Evolutionary conservation across 2,888 invertebrate species (phyloP).

Genomic region (Zonitis immaculata): DNA sequence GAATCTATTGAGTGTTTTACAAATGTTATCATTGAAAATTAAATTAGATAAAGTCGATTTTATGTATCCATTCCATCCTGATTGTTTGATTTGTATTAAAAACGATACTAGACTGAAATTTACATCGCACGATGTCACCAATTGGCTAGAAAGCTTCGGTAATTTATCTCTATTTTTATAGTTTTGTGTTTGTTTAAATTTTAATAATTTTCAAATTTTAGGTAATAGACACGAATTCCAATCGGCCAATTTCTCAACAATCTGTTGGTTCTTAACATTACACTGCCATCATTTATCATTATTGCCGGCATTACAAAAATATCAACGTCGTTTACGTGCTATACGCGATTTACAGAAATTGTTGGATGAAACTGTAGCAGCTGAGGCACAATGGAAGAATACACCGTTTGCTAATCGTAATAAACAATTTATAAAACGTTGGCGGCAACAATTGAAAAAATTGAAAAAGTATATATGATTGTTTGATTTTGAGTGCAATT

Average conservation of each 20-base stretch:
- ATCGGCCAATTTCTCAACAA: constrained; percentile 88
- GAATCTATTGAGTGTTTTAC: constrained; percentile 86
- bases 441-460: constrained; percentile 81
- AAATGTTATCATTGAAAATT: constrained; percentile 84
- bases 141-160: constrained; percentile 68
- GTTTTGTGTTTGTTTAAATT: constrained; percentile 4
- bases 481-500: too few species aligned
- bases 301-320: constrained; percentile 82
- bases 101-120: constrained; percentile 81
- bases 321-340: constrained; percentile 68
- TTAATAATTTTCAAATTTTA: constrained; percentile 24
- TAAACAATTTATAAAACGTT: constrained; percentile 76
- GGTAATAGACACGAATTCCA: constrained; percentile 61
- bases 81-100: constrained; percentile 65
- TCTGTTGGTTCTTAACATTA: constrained; percentile 95
- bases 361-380: constrained; percentile 76
- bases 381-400: constrained; percentile 78
- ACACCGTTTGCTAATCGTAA: constrained; percentile 73
- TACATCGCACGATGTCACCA: constrained; percentile 73
- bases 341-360: constrained; percentile 83
- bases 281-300: constrained; percentile 92
- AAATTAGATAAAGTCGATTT: constrained; percentile 87
- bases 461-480: constrained; percentile 55
- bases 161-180: background rate
- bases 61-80: constrained; percentile 82